Percentiles rank a stretch among this genome's conserved stretches.
Evolutionary conservation across 1,140 invertebrate genomes (phyloP).

Genomic region (Penaeus chinensis): DNA sequence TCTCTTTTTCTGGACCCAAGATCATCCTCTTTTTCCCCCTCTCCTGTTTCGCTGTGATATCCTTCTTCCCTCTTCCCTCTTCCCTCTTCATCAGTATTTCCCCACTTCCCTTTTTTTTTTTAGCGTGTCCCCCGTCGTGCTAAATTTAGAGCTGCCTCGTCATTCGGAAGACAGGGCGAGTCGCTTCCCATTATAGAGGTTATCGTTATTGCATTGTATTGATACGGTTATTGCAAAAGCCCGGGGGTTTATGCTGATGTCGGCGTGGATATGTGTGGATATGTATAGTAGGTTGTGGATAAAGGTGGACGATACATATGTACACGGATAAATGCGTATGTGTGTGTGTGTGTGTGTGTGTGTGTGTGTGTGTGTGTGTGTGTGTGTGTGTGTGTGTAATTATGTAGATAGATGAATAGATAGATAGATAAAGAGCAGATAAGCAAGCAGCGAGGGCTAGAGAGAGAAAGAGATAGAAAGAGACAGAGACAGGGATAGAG

Average conservation of each 20-base stretch:
- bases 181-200: too few species aligned
- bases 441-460: neutral
- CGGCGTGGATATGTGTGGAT: too few species aligned
- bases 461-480: neutral
- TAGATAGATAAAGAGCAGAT: neutral
- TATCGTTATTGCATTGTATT: too few species aligned
- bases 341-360: slow-evolving; percentile 6
- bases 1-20: neutral
- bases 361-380: slow-evolving; percentile 14
- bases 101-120: too few species aligned
- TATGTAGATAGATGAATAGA: neutral
- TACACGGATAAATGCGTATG: neutral
- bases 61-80: neutral
- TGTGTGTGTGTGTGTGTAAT: neutral
- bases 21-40: too few species aligned
- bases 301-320: neutral
- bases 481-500: neutral
- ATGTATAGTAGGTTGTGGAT: too few species aligned
- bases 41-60: neutral
- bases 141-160: too few species aligned
- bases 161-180: too few species aligned
- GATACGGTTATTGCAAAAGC: too few species aligned
- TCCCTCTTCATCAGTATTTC: neutral
- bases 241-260: too few species aligned
- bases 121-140: too few species aligned